A percentile compares a stretch with the other conserved stretches of the same genome.
phyloP scores from a whole-genome alignment of 2,797 vertebrate genomes.

The Urosaurus nigricauda region DNA sequence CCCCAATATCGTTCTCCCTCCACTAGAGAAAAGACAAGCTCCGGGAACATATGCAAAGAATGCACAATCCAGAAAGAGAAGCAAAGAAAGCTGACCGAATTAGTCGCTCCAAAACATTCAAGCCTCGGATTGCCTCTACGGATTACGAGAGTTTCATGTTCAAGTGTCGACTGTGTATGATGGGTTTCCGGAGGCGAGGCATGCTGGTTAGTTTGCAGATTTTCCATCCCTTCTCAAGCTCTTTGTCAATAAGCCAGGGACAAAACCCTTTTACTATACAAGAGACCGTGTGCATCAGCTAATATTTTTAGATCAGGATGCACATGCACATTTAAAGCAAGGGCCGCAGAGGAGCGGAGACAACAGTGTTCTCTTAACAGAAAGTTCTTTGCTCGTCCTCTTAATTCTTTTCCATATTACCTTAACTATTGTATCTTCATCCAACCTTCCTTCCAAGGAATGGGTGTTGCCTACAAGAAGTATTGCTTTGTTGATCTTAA shows the following conservation, averaged over 20 bases:
- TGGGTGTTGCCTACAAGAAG: background rate
- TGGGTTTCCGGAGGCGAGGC: slow-evolving; percentile 96
- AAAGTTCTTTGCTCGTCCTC: background rate
- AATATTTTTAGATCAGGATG: background rate
- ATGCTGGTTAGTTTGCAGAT: slow-evolving; percentile 87
- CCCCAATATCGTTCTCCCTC: background rate
- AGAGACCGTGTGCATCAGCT: background rate
- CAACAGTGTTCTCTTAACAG: background rate
- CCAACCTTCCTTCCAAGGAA: background rate
- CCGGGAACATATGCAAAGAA: slow-evolving; percentile 98
- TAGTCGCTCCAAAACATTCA: slow-evolving; percentile 93
- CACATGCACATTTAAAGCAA: background rate
- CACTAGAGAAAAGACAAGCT: slow-evolving; percentile 96
- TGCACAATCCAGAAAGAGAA: slow-evolving; percentile 98
- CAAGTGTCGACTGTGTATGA: slow-evolving; percentile 98
- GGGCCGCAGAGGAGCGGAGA: background rate
- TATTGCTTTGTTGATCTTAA: background rate
- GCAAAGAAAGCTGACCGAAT: slow-evolving; percentile 95
- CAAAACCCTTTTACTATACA: background rate
- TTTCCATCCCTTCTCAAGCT: background rate
- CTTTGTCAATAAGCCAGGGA: background rate
- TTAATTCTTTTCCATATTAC: background rate
- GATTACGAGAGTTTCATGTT: slow-evolving; percentile 99
- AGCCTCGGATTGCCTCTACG: slow-evolving; percentile 91
- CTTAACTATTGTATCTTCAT: background rate